Evolutionary conservation across 1,140 invertebrate genomes (phyloP), one percentile per base, ranked within the genome.

Genomic region (Aplysia californica): DNA sequence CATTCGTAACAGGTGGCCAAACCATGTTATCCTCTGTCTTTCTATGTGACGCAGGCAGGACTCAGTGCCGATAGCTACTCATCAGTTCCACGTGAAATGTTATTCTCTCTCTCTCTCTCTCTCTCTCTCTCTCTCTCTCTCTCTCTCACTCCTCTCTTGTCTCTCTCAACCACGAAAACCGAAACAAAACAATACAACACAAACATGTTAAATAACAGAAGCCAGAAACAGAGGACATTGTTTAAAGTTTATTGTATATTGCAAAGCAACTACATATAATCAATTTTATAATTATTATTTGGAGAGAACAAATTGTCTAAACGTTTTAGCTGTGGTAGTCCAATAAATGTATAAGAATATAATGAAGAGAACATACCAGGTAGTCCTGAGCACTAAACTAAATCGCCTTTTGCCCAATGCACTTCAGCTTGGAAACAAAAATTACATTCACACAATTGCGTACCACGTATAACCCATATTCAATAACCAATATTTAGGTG

Each of bases 241-340:
- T 71, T 71, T 38, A 61, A 36, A 15, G 39, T 61, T 73, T 59
- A 61, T 61, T 73, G n/a, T 61, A 38, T 64, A 73, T 64, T 73
- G 55, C 58, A 73, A 73, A 73, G 55, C 58, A 73, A 73, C 58
- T 73, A 73, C 44, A 73, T 59, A 73, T 61, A 61, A 72, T 61
- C 64, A 55, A 73, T 73, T 73, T 61, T 73, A 38, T 61, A 38
- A 61, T 38, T 26, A 73, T 61, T 39, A 64, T 64, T 61, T 73
- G 33, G 58, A 71, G 41, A 31, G 58, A 56, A 38, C 23, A 41
- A 70, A 44, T 50, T 50, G n/a, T 10, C 44, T 50, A 50, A 10
- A 50, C 10, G 44, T 50, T 50, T 50, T 50, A 50, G 44, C 44
- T 50, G n/a, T 50, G 10, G n/a, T 50, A n/a, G 44, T 15, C 44